Evolutionary conservation across 2,797 vertebrate genomes (phyloP).

Genomic region (Lophotriccus pileatus): DNA sequence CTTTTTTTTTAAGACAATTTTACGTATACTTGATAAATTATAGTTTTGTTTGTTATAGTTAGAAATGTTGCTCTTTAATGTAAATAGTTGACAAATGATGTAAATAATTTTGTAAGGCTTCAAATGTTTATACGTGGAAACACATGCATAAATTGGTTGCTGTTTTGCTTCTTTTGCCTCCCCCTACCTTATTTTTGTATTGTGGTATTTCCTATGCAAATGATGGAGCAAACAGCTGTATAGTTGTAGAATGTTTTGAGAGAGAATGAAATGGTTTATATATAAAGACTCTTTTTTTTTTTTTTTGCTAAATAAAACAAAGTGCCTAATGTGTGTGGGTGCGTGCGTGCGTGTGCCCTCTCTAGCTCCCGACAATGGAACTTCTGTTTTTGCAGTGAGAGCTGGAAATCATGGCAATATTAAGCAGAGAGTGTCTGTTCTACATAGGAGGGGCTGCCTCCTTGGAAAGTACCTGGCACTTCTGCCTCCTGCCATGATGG

Average conservation of each 20-base stretch:
- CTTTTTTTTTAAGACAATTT: constrained; percentile 73
- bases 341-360: background rate
- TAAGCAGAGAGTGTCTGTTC: background rate
- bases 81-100: constrained; percentile 94
- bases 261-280: constrained; percentile 81
- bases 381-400: background rate
- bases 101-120: constrained; percentile 93
- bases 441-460: background rate
- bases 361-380: background rate
- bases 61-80: constrained; percentile 80
- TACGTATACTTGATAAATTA: constrained; percentile 83
- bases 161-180: constrained; percentile 82
- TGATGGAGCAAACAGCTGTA: constrained; percentile 79
- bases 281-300: constrained; percentile 74
- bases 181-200: constrained; percentile 86
- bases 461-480: constrained; percentile 32
- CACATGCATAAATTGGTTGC: constrained; percentile 82
- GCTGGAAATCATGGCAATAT: background rate
- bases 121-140: constrained; percentile 87
- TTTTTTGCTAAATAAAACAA: constrained; percentile 82
- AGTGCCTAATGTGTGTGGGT: constrained; percentile 75
- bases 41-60: constrained; percentile 80
- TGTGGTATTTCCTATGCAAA: constrained; percentile 83
- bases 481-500: background rate
- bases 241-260: constrained; percentile 80